Conservation (phyloP, 2,888 invertebrate species). For the Oscheius sp. region DNA sequence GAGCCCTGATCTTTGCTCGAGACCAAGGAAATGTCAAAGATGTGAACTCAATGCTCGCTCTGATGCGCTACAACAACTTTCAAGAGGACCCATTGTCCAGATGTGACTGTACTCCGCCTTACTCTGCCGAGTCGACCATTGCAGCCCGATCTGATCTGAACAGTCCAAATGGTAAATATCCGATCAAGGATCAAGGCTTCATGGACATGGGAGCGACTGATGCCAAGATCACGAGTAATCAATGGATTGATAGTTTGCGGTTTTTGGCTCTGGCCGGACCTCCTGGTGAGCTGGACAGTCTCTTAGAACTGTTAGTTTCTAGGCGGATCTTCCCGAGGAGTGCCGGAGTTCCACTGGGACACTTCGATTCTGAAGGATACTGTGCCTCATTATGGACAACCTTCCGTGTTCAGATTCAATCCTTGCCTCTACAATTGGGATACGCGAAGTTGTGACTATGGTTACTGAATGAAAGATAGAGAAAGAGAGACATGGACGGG, state of each 20-base stretch:
- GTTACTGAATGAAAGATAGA: not conserved
- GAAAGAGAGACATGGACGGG: too few relatives aligned
- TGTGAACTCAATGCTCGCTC: conserved; percentile 78
- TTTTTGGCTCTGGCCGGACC: conserved; percentile 79
- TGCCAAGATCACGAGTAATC: conserved; percentile 76
- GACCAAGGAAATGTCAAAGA: conserved; percentile 79
- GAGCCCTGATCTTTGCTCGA: conserved; percentile 73
- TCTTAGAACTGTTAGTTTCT: too few relatives aligned
- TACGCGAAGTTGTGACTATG: not conserved
- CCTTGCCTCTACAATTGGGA: conserved; percentile 7
- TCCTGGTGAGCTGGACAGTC: not conserved
- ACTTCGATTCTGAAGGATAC: conserved; percentile 78
- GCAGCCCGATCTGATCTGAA: conserved; percentile 82
- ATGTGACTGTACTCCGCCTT: conserved; percentile 82
- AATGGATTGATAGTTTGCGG: conserved; percentile 73
- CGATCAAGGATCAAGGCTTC: conserved; percentile 80
- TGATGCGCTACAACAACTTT: conserved; percentile 76
- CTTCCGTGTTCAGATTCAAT: not conserved
- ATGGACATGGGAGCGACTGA: conserved; percentile 81
- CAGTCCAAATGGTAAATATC: conserved; percentile 81
- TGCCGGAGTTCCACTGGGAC: conserved; percentile 84
- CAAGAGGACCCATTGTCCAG: conserved; percentile 71
- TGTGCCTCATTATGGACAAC: conserved; percentile 51
- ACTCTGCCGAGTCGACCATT: conserved; percentile 82
- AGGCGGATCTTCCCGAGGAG: conserved; percentile 36